Conservation (phyloP, 2,888 invertebrate species). For the Aelia acuminata region DNA sequence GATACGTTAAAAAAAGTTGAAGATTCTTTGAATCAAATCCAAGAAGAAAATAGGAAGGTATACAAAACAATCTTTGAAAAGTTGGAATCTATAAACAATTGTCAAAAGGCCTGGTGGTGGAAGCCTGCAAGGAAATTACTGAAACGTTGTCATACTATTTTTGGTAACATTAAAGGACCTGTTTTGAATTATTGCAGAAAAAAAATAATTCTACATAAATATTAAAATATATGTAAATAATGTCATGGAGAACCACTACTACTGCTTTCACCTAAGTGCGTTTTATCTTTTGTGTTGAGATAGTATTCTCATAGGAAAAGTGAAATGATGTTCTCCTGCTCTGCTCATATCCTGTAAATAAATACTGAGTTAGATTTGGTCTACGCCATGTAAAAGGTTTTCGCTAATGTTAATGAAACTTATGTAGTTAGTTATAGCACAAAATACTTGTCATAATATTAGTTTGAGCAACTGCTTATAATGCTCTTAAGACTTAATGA, state of each 20-base stretch:
- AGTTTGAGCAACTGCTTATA: too few species aligned
- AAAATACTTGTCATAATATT: too few species aligned
- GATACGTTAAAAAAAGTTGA: neutral
- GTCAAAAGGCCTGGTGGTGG: neutral
- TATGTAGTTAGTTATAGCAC: too few species aligned
- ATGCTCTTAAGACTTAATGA: too few species aligned
- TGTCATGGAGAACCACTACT: neutral
- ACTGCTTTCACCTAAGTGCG: neutral
- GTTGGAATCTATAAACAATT: neutral
- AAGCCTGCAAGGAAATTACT: neutral
- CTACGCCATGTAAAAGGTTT: too few species aligned
- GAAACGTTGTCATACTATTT: neutral
- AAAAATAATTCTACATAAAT: neutral
- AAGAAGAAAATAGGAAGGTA: neutral
- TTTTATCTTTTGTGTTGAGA: neutral
- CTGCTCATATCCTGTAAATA: too few species aligned
- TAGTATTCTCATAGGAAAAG: too few species aligned
- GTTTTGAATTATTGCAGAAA: neutral
- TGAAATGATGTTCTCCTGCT: too few species aligned
- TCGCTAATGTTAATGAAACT: too few species aligned
- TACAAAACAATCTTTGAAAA: neutral
- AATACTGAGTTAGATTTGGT: too few species aligned
- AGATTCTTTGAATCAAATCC: neutral
- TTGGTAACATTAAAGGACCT: neutral
- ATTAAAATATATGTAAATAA: neutral